Conservation (phyloP, 2,888 invertebrate genomes). For the Eilema griseolum region DNA sequence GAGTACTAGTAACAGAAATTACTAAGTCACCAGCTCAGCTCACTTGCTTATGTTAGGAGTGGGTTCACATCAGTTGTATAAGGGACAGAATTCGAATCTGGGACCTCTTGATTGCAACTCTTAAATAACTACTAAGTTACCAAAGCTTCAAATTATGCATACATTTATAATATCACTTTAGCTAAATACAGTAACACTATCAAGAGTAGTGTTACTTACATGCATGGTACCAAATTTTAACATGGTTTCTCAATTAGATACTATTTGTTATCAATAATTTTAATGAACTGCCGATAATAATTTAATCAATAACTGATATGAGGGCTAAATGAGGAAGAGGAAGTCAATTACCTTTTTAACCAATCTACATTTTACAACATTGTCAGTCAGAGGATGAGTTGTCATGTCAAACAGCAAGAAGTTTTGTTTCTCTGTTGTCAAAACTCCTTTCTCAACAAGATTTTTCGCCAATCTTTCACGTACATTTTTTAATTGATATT, state of each 20-base stretch:
- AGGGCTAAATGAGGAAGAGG: constrained; percentile 2
- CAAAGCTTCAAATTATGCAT: no score
- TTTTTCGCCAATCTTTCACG: constrained; percentile 99
- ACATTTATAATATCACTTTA: background rate
- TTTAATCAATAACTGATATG: constrained; percentile 13
- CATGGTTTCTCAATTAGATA: constrained; percentile 32
- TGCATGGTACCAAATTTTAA: constrained; percentile 15
- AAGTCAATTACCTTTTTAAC: constrained; percentile 94
- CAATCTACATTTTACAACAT: constrained; percentile 97
- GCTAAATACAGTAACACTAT: background rate
- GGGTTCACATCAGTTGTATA: no score
- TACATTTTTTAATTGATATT: constrained; percentile 99
- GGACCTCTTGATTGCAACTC: no score
- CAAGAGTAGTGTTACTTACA: background rate
- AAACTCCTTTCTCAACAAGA: constrained; percentile 99
- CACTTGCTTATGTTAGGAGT: no score
- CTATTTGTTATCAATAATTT: constrained; percentile 30
- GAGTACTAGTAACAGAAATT: background rate
- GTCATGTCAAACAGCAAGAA: constrained; percentile 99
- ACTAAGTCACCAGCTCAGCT: no score
- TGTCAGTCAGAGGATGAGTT: constrained; percentile 99
- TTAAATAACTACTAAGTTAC: no score
- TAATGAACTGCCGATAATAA: constrained; percentile 5
- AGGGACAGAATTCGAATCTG: no score
- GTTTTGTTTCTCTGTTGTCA: constrained; percentile 99